phyloP scores from a whole-genome alignment of 1,140 invertebrate genomes.

The Psix sp. region DNA sequence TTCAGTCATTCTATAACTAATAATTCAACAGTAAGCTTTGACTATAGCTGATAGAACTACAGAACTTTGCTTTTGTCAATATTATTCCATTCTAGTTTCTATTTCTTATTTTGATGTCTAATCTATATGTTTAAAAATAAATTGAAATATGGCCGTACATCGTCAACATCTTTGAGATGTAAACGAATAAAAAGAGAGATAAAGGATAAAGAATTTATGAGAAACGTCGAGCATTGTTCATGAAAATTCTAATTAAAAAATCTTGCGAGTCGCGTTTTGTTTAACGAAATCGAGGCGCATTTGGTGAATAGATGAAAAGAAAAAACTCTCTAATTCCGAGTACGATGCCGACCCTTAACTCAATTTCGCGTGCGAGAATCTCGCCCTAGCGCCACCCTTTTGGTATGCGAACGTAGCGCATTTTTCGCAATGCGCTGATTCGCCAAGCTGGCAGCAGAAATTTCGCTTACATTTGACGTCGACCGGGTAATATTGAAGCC shows the following conservation, averaged over 20 bases:
- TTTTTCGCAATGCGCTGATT: slow-evolving; percentile 8
- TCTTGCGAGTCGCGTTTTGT: slow-evolving; percentile 9
- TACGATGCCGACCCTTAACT: slow-evolving; percentile 23
- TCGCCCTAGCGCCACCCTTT: slow-evolving; percentile 19
- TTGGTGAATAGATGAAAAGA: slow-evolving; percentile 12
- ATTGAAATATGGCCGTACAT: too few species aligned
- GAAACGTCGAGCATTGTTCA: background rate
- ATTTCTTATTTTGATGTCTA: too few species aligned
- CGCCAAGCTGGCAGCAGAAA: slow-evolving; percentile 1
- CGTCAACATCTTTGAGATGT: too few species aligned
- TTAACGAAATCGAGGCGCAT: slow-evolving; percentile 29
- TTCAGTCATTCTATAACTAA: too few species aligned
- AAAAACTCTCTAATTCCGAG: slow-evolving; percentile 16
- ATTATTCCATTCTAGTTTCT: too few species aligned
- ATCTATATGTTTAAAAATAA: too few species aligned
- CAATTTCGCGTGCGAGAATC: slow-evolving; percentile 39
- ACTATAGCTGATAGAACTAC: too few species aligned
- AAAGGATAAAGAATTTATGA: background rate
- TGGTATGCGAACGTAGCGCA: slow-evolving; percentile 30
- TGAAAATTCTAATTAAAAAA: slow-evolving; percentile 12
- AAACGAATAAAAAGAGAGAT: background rate
- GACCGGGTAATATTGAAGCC: background rate
- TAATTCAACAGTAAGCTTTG: too few species aligned
- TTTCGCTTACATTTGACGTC: slow-evolving; percentile 16
- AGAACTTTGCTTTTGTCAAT: too few species aligned